Percentiles rank a stretch among this genome's conserved stretches.
phyloP scores from a whole-genome alignment of 2,888 invertebrate genomes.

The Emmelina monodactyla region DNA sequence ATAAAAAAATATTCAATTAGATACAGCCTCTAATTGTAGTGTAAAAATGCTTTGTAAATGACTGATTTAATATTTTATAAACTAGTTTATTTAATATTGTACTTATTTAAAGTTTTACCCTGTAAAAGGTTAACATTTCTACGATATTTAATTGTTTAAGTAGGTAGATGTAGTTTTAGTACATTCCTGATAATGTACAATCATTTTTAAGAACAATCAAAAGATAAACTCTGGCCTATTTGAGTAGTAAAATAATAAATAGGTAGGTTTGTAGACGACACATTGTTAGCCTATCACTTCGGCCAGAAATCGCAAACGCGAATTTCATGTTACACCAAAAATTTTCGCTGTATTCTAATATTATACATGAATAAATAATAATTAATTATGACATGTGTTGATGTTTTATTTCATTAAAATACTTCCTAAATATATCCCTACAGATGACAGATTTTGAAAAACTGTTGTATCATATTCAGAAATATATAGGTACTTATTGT shows the following conservation, averaged over 20 bases:
- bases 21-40: too few relatives aligned
- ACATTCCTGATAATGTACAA: conserved; percentile 61
- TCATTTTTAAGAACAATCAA: conserved; percentile 29
- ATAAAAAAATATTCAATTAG: too few relatives aligned
- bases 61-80: conserved; percentile 48
- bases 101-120: conserved; percentile 29
- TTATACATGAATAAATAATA: conserved; percentile 51
- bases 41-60: conserved; percentile 47
- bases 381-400: conserved; percentile 33
- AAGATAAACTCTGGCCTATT: conserved; percentile 31
- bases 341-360: conserved; percentile 56
- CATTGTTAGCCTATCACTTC: conserved; percentile 8
- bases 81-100: conserved; percentile 38
- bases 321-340: conserved; percentile 58
- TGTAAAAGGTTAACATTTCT: too few relatives aligned
- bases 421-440: too few relatives aligned
- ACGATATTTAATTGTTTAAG: conserved; percentile 16
- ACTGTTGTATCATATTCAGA: too few relatives aligned
- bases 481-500: too few relatives aligned
- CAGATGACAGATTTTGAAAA: too few relatives aligned
- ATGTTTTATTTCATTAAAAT: too few relatives aligned
- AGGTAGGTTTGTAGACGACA: background rate
- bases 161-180: conserved; percentile 45
- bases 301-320: conserved; percentile 40
- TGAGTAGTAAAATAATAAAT: conserved; percentile 10